A percentile compares a stretch with the other conserved stretches of the same genome.
phyloP scores from a whole-genome alignment of 2,888 invertebrate genomes.

The Helobdella robusta region DNA sequence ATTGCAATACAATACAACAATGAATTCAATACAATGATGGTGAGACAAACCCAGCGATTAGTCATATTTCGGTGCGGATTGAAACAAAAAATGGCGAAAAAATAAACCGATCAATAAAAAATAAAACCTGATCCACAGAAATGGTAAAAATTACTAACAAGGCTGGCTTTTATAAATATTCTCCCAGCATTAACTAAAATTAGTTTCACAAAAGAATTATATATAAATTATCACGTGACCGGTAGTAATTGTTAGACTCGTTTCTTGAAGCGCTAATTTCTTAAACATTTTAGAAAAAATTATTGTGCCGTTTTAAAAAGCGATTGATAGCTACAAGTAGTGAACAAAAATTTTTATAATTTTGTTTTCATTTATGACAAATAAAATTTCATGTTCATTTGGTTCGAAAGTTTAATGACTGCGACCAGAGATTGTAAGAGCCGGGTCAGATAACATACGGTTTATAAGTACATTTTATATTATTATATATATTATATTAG shows the following conservation, averaged over 20 bases:
- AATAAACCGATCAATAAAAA: not conserved
- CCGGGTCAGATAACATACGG: too few relatives aligned
- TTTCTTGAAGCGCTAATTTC: constrained; percentile 12
- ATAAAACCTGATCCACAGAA: not conserved
- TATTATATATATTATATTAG: too few relatives aligned
- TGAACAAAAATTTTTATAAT: constrained; percentile 10
- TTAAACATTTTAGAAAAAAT: too few relatives aligned
- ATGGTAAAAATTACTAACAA: constrained; percentile 17
- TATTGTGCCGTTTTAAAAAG: too few relatives aligned
- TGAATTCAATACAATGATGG: constrained; percentile 5
- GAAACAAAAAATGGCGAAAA: not conserved
- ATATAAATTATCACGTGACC: constrained; percentile 25
- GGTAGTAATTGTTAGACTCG: constrained; percentile 17
- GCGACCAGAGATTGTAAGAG: too few relatives aligned
- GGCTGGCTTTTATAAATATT: constrained; percentile 19
- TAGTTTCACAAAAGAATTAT: constrained; percentile 23
- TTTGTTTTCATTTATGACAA: not conserved
- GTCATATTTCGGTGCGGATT: not conserved
- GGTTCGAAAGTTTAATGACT: too few relatives aligned
- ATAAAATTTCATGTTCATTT: not conserved
- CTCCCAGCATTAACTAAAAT: constrained; percentile 21
- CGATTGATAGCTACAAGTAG: too few relatives aligned
- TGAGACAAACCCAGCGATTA: not conserved
- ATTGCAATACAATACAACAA: too few relatives aligned
- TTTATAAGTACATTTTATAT: too few relatives aligned